Conservation (phyloP, 1,140 invertebrate species). For the Diuraphis noxia region DNA sequence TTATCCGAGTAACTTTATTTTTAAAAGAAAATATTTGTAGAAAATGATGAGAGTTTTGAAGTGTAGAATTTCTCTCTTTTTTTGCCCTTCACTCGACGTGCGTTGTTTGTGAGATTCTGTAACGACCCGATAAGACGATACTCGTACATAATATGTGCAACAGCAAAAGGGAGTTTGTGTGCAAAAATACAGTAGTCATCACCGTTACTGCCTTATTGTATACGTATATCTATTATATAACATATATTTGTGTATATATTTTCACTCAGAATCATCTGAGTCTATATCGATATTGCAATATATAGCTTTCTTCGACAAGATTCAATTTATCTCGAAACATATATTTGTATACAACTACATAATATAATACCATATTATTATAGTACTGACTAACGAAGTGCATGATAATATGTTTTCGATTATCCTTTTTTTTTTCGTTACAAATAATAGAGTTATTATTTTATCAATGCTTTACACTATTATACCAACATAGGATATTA, state of each 20-base stretch:
- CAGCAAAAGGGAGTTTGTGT: neutral
- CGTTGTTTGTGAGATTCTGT: constrained; percentile 20
- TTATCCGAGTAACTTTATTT: constrained; percentile 10
- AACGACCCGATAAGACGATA: constrained; percentile 28
- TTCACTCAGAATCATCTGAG: neutral
- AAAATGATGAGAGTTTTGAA: constrained; percentile 34
- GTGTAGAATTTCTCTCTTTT: neutral
- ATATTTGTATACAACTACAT: neutral
- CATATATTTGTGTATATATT: neutral
- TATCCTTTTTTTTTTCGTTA: neutral
- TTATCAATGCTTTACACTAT: no score
- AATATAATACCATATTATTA: neutral
- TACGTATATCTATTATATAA: neutral
- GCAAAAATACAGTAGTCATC: neutral
- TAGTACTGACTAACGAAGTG: neutral
- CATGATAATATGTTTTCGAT: neutral
- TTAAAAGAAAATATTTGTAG: constrained; percentile 32
- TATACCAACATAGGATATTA: no score
- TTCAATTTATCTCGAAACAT: constrained; percentile 10
- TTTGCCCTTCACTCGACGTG: neutral
- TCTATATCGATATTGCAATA: neutral
- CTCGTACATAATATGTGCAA: neutral
- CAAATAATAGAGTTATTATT: no score
- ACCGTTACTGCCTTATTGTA: neutral
- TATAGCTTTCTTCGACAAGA: neutral